A percentile compares a stretch with the other conserved stretches of the same genome.
These are phyloP conservation scores for Lipotes vexillifer DNA, from an alignment of 2,113 vertebrate genomes.

Conservation along the genomic window DNA sequence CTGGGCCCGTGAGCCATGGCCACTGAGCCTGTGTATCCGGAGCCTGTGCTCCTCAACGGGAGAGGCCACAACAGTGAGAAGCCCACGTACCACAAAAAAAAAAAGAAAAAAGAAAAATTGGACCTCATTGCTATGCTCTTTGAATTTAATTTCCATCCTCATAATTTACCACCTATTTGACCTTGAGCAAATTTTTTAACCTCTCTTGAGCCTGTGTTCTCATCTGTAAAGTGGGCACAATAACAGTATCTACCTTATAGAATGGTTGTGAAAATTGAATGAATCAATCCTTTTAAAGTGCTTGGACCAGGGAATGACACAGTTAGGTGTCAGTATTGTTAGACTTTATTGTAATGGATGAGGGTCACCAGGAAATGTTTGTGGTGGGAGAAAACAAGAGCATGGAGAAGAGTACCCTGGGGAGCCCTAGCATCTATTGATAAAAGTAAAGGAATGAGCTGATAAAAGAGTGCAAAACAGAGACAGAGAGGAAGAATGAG, in stretches of 20 bases:
- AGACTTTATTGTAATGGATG: background rate
- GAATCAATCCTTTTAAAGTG: background rate
- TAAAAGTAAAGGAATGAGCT: background rate
- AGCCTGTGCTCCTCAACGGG: too few species aligned
- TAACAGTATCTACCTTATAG: background rate
- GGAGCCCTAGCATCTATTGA: background rate
- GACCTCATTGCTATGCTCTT: background rate
- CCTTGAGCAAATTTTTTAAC: background rate
- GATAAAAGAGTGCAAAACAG: background rate
- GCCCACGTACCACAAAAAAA: too few species aligned
- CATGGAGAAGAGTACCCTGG: background rate
- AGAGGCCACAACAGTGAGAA: too few species aligned
- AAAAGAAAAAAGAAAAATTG: too few species aligned
- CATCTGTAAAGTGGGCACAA: background rate
- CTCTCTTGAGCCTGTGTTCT: background rate
- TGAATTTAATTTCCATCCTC: background rate
- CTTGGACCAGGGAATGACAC: background rate
- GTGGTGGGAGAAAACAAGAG: background rate
- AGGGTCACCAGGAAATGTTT: background rate
- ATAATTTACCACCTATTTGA: background rate
- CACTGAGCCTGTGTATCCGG: too few species aligned
- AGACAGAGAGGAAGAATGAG: background rate
- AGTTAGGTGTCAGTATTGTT: background rate
- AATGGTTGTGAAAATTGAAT: background rate
- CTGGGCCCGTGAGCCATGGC: too few species aligned